These are phyloP conservation scores for Arnoldichthys spilopterus DNA, from an alignment of 2,797 vertebrate species.

Conservation along the genomic window DNA sequence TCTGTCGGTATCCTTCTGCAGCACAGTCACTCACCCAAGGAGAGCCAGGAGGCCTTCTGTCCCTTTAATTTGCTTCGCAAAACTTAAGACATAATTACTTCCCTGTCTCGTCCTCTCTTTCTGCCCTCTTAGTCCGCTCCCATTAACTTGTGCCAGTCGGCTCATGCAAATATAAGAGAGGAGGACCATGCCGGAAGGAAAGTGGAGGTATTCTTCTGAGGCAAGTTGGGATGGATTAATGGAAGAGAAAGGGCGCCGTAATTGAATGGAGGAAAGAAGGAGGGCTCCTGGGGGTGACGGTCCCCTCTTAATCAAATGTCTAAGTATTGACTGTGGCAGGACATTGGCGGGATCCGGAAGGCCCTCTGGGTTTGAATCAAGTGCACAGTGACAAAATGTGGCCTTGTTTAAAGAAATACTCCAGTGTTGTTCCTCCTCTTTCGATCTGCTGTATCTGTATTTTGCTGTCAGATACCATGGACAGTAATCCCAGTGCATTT, in stretches of 20 bases:
- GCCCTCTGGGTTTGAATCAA: slow-evolving; percentile 18
- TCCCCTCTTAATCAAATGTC: slow-evolving; percentile 22
- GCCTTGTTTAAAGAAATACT: slow-evolving; percentile 3
- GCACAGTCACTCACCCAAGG: background rate
- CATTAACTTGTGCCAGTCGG: slow-evolving; percentile 32
- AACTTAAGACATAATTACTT: slow-evolving; percentile 40
- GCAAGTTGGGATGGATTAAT: slow-evolving; percentile 36
- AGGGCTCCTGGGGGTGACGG: slow-evolving; percentile 18
- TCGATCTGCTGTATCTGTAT: background rate
- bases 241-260: slow-evolving; percentile 33
- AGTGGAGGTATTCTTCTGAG: slow-evolving; percentile 26
- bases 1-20: slow-evolving; percentile 26
- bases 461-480: background rate
- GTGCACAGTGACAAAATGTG: background rate
- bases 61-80: slow-evolving; percentile 36
- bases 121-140: slow-evolving; percentile 16
- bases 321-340: slow-evolving; percentile 25
- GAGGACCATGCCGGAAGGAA: slow-evolving; percentile 16
- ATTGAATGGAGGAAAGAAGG: slow-evolving; percentile 23
- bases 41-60: slow-evolving; percentile 4
- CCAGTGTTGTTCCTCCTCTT: background rate
- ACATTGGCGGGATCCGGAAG: slow-evolving; percentile 5
- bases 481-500: background rate
- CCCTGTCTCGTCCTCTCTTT: slow-evolving; percentile 1
- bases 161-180: slow-evolving; percentile 20